Percentiles rank a stretch among this genome's conserved stretches.
phyloP scores from a whole-genome alignment of 2,113 vertebrate species.

The Thermophis baileyi region DNA sequence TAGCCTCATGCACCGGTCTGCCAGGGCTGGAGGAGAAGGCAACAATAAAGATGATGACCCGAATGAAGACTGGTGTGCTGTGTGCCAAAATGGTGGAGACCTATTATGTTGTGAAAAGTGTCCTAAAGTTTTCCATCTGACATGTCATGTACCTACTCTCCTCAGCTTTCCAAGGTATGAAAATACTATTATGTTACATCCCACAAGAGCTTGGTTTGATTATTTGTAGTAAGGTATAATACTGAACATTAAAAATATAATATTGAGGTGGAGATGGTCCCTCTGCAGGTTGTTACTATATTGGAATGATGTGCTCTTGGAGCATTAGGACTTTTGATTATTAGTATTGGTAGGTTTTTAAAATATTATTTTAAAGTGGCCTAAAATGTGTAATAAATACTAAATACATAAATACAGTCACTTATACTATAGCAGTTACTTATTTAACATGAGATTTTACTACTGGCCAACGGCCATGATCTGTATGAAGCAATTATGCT shows the following conservation, averaged over 20 bases:
- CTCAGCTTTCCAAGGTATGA: constrained; percentile 84
- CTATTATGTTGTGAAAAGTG: constrained; percentile 95
- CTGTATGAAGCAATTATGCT: not conserved
- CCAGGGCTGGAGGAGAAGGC: constrained; percentile 65
- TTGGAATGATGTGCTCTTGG: not conserved
- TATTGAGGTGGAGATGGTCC: not conserved
- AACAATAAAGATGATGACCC: constrained; percentile 91
- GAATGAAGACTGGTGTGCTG: constrained; percentile 98
- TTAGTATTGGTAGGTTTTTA: not conserved
- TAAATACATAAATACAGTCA: not conserved
- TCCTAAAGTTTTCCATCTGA: constrained; percentile 98
- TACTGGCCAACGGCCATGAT: not conserved
- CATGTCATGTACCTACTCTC: constrained; percentile 94
- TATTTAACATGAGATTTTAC: not conserved
- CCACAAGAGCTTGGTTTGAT: not conserved
- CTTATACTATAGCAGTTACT: not conserved
- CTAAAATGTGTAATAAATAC: not conserved
- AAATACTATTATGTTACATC: not conserved
- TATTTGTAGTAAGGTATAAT: not conserved
- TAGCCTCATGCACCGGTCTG: constrained; percentile 71
- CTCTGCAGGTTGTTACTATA: not conserved
- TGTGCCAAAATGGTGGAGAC: constrained; percentile 95
- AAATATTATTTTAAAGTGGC: not conserved
- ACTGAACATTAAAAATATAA: not conserved
- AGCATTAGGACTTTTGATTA: not conserved